Evolutionary conservation across 2,888 invertebrate genomes (phyloP).

Genomic region (Chrysolina oricalcia): DNA sequence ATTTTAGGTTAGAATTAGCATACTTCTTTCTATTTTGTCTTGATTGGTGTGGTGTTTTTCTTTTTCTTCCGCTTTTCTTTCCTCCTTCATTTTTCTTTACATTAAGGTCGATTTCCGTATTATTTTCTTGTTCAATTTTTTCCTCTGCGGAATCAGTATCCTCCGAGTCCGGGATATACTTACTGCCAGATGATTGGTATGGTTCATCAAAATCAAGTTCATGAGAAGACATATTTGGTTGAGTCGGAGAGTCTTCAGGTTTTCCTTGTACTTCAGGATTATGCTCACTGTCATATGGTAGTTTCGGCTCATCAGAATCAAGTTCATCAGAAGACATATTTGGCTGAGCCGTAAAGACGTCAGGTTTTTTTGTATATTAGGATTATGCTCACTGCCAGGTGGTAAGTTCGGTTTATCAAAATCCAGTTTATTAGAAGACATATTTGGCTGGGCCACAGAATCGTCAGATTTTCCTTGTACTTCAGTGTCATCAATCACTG

Average conservation of each 20-base stretch:
- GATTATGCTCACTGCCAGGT: neutral
- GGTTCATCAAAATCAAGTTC: slow-evolving; percentile 14
- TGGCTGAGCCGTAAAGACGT: neutral
- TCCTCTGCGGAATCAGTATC: neutral
- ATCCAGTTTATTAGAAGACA: neutral
- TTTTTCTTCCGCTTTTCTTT: slow-evolving; percentile 38
- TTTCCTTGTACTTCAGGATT: neutral
- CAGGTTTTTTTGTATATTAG: neutral
- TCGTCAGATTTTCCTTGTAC: neutral
- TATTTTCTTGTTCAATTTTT: neutral
- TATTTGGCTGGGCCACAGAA: neutral
- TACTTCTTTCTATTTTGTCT: slow-evolving; percentile 26
- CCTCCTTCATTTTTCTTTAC: slow-evolving; percentile 28
- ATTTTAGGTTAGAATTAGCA: slow-evolving; percentile 26
- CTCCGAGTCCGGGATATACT: slow-evolving; percentile 9
- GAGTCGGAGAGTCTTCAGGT: neutral
- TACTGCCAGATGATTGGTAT: slow-evolving; percentile 28
- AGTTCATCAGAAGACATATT: neutral
- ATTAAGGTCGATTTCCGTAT: slow-evolving; percentile 29
- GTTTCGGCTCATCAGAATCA: slow-evolving; percentile 11
- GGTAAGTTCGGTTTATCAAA: slow-evolving; percentile 18
- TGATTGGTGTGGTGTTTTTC: slow-evolving; percentile 20
- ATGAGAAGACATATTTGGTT: neutral
- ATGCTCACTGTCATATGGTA: slow-evolving; percentile 15
- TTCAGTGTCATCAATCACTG: neutral